Evolutionary conservation across 1,140 invertebrate species (phyloP).

Genomic region (Teleopsis dalmanni): DNA sequence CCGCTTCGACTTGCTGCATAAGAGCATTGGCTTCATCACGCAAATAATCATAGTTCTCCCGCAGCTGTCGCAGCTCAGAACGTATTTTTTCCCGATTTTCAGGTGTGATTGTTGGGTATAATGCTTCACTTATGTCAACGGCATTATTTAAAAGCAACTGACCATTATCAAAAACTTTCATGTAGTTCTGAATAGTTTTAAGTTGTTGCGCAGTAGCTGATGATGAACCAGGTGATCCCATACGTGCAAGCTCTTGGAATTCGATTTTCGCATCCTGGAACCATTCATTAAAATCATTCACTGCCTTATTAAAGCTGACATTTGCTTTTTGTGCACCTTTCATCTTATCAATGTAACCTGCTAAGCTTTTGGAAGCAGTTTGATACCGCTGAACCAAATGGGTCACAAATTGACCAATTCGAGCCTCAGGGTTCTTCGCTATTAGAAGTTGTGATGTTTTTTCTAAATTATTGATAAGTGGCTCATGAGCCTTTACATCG

Average conservation of each 20-base stretch:
- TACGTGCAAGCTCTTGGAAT: conserved; percentile 39
- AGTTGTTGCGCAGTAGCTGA: conserved; percentile 39
- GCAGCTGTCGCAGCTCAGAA: conserved; percentile 68
- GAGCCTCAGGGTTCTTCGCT: conserved; percentile 69
- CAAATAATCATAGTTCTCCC: conserved; percentile 75
- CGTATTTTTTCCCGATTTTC: conserved; percentile 79
- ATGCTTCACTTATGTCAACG: conserved; percentile 75
- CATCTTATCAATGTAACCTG: conserved; percentile 60
- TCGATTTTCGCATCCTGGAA: conserved; percentile 59
- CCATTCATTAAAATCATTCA: conserved; percentile 71
- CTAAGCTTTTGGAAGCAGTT: conserved; percentile 63
- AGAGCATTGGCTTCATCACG: conserved; percentile 76
- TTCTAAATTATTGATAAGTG: conserved; percentile 59
- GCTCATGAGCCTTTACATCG: conserved; percentile 56
- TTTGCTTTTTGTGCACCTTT: conserved; percentile 59
- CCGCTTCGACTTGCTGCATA: conserved; percentile 77
- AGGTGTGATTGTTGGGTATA: conserved; percentile 78
- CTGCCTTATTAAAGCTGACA: conserved; percentile 57
- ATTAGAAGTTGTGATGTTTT: conserved; percentile 64
- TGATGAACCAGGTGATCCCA: conserved; percentile 40
- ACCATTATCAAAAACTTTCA: conserved; percentile 68
- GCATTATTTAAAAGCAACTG: conserved; percentile 70
- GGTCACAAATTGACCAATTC: conserved; percentile 69
- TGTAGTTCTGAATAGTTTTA: conserved; percentile 47
- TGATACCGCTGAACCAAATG: conserved; percentile 72